Percentiles rank a stretch among this genome's conserved stretches.
Evolutionary conservation across 1,140 invertebrate species (phyloP).

Genomic region (Aphaenogaster rudis): DNA sequence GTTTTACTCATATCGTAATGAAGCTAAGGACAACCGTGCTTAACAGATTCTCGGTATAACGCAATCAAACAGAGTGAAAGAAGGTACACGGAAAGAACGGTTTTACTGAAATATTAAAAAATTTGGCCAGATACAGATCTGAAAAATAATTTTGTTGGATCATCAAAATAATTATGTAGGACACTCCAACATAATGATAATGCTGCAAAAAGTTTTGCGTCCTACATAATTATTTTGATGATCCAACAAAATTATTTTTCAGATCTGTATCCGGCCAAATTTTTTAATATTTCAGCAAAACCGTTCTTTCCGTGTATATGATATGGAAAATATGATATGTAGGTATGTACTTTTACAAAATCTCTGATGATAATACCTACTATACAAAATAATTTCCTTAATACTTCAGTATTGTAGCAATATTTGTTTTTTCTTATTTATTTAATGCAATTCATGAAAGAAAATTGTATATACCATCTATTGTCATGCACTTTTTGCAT

Average conservation of each 20-base stretch:
- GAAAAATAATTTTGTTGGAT: too few relatives aligned
- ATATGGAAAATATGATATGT: background rate
- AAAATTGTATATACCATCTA: background rate
- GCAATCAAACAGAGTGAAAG: background rate
- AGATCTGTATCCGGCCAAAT: too few relatives aligned
- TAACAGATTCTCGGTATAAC: constrained; percentile 16
- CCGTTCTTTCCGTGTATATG: too few relatives aligned
- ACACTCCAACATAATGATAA: too few relatives aligned
- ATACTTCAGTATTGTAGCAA: background rate
- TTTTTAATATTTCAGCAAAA: too few relatives aligned
- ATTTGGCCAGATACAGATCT: too few relatives aligned
- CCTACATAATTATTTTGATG: too few relatives aligned
- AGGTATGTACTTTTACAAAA: background rate
- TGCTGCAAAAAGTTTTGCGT: too few relatives aligned
- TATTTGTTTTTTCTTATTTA: background rate
- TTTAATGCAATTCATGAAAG: background rate
- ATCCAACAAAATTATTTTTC: too few relatives aligned
- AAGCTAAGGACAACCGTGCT: constrained; percentile 14
- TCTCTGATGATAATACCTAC: background rate
- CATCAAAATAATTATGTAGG: too few relatives aligned
- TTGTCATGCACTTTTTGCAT: background rate
- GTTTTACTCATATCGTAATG: constrained; percentile 23
- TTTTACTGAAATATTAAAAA: too few relatives aligned
- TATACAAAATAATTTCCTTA: background rate
- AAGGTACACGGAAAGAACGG: background rate